Base-by-base conservation (phyloP, 2,888 invertebrate genomes). In the Epistrophe eligans region DNA sequence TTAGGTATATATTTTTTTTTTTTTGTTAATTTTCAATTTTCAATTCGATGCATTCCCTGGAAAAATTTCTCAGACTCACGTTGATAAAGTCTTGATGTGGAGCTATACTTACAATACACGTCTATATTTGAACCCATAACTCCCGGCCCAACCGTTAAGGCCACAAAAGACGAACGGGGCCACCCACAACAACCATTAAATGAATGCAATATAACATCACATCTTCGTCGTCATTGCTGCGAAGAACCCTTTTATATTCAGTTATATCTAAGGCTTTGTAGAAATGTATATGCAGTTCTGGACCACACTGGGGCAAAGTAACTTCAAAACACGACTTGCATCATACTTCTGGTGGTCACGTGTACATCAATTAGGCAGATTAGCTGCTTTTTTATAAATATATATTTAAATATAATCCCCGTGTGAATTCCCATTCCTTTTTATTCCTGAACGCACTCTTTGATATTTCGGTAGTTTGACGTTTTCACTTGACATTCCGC, bases 111-210 rank as follows among this genome's bases (percentile, higher is more conserved):
- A 24, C 24, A 24, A 24, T 3, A 24, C 24, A 24, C 24, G 24
- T 24, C 24, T 24, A 24, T 24, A 24, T 24, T 80, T 80, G 84
- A 84, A 84, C 84, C 50, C 80, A 72, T 76, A 76, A 52, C 58
- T 80, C 38, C 38, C 35, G 24, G 10, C 60, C 45, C 52, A 70
- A 70, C 50, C 15, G 35, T 24, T 45, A 71, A 72, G 38, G 58
- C 71, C 58, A 84, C 76, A 84, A 66, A 79, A 84, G 80, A 52
- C 58, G 71, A 52, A 76, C 38, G 57, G 19, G 74, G 64, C 71
- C 66, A 66, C 66, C 48, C 38, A 38, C 52, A 1, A 70, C 52
- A 1, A 70, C 40, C 73, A 32, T 40, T 38, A 74, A 81, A 77
- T 64, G 81, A 55, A 45, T 71, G 66, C 57, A 70, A 24, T 52